Conservation (phyloP, 2,888 invertebrate genomes). For the Melieria picta region DNA sequence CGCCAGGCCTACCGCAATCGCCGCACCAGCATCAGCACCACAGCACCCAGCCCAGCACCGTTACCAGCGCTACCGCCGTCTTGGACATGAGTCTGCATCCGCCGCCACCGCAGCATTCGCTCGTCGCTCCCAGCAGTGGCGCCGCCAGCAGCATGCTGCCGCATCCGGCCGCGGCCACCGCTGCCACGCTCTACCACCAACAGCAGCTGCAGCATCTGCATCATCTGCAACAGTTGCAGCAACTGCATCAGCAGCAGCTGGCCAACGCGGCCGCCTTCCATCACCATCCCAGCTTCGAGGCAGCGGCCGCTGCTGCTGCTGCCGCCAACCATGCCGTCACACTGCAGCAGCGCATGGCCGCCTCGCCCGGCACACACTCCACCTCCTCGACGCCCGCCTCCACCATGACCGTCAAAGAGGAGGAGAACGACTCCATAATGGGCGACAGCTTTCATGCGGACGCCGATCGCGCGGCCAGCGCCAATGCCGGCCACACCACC, state of each 20-base stretch:
- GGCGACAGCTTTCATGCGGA: constrained; percentile 60
- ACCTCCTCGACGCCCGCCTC: constrained; percentile 55
- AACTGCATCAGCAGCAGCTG: constrained; percentile 58
- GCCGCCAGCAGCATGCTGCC: constrained; percentile 40
- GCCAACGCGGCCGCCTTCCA: constrained; percentile 56
- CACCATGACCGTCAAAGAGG: constrained; percentile 62
- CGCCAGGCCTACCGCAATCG: constrained; percentile 68
- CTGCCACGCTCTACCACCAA: constrained; percentile 54
- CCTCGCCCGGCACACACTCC: constrained; percentile 53
- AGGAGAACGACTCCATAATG: constrained; percentile 62
- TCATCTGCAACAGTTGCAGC: constrained; percentile 59
- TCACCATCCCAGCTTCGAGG: constrained; percentile 52
- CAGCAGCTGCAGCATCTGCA: constrained; percentile 60
- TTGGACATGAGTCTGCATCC: constrained; percentile 54
- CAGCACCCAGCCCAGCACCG: constrained; percentile 32
- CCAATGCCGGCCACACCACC: constrained; percentile 43
- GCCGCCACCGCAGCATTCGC: constrained; percentile 44
- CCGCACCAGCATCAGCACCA: constrained; percentile 54
- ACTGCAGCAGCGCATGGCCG: constrained; percentile 54
- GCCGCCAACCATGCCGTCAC: constrained; percentile 43
- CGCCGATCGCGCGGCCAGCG: constrained; percentile 49
- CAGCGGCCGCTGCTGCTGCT: constrained; percentile 42
- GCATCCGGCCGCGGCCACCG: constrained; percentile 41
- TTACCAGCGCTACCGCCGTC: constrained; percentile 39
- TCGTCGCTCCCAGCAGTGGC: constrained; percentile 29